Base-by-base conservation (phyloP, 2,888 invertebrate species). In the Melolontha melolontha region DNA sequence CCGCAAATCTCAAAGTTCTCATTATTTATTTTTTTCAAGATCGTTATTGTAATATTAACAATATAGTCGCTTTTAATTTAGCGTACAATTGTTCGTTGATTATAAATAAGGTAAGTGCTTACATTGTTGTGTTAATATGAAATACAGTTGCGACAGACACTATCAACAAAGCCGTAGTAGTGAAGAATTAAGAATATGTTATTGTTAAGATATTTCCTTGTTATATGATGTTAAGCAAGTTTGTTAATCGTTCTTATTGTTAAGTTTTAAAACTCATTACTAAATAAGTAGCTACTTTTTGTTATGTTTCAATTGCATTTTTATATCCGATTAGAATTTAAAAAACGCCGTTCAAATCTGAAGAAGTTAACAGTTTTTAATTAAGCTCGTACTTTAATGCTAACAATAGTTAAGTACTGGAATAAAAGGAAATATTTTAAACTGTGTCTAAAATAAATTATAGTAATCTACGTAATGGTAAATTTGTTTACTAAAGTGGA, bases 171-270 rank as follows among this genome's bases (percentile, higher is more conserved):
- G 49, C 49, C 17, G n/a, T 49, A 11, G 17, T 49, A 49, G 22
- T 22, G 49, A 49, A 49, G 49, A 49, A 49, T 22, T 17, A 22
- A 49, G 22, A 49, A 49, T 49, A 49, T 49, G 49, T 49, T 49
- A 17, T 49, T 49, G 49, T 49, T 49, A 17, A 22, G 49, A 8
- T 17, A 17, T 17, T 10, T 49, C 49, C 6, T 49, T 49, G 49
- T 17, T 49, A 16, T 2, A 16, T 16, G 49, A 49, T 22, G 49
- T 5, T 49, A 49, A 11, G 17, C 22, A 44, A 49, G 11, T 16
- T 22, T 49, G 49, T 49, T 49, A 49, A 49, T 49, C 49, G 22
- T 49, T 49, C 49, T 49, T 16, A 49, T 49, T 49, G 49, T 49
- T 49, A 11, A 16, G 49, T 49, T 49, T 49, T 49, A 49, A 49